Base-by-base conservation (phyloP, 2,888 invertebrate genomes). In the Troglohyphantes excavatus region DNA sequence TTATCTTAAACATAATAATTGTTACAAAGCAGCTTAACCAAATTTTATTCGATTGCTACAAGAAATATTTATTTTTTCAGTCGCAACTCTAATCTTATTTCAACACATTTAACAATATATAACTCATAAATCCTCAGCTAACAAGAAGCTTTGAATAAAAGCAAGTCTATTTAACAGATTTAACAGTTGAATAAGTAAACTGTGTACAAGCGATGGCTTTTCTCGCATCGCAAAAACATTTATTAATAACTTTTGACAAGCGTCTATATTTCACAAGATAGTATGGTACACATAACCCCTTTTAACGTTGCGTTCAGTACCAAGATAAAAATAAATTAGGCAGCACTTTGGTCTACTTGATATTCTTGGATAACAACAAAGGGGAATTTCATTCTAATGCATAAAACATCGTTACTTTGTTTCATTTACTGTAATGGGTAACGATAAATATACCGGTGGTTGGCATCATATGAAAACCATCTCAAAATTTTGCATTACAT, bases 241-340 rank as follows among this genome's bases (percentile, higher is more conserved):
- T 33, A 68, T 68, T 68, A 68, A 68, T 68, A 68, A 68, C 19
- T 68, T 68, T 33, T 9, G 5, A 9, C 33, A 33, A 33, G 33
- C 33, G 9, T n/a, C 53, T n/a, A 13, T 53, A 13, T 53, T 9
- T 33, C 33, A 6, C 3, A 33, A 33, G 33, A 33, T 6, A 6
- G 53, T 53, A 53, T 53, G 13, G 17, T 53, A 53, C 53, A n/a
- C 17, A 53, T 53, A 53, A 53, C 9, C 53, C 9, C 53, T 53
- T 53, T 39, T 53, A 53, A 13, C 53, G n/a, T 53, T 13, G 53
- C 13, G n/a, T 53, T 17, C 53, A 53, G 53, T n/a, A 53, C 5
- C 3, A 6, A 53, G 6, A 53, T n/a, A n/a, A n/a, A n/a, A n/a
- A 53, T n/a, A 17, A n/a, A 53, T 53, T 17, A 13, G n/a, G n/a